A percentile compares a stretch with the other conserved stretches of the same genome.
phyloP scores from a whole-genome alignment of 1,140 invertebrate genomes.

The Radopholus similis region DNA sequence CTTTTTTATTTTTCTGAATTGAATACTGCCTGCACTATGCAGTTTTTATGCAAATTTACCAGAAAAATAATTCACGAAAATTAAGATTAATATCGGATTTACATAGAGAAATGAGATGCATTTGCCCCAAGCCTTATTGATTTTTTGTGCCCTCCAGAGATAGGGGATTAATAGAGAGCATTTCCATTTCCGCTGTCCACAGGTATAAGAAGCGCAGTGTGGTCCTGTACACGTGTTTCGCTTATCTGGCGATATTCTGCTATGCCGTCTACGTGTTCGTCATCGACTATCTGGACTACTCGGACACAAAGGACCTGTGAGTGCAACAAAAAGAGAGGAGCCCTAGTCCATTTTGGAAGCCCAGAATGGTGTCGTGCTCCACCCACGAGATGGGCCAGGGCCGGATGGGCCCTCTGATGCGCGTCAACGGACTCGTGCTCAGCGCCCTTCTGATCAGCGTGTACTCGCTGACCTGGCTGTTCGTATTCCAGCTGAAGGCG shows the following conservation, averaged over 20 bases:
- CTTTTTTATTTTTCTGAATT: no score
- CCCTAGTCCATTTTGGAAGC: neutral
- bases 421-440: neutral
- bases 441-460: neutral
- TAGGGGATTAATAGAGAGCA: no score
- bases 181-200: no score
- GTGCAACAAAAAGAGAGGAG: neutral
- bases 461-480: neutral
- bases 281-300: neutral
- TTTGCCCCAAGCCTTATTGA: no score
- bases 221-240: no score
- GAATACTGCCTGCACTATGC: no score
- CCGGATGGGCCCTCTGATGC: neutral
- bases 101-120: no score
- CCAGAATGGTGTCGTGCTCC: neutral
- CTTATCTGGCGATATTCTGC: neutral
- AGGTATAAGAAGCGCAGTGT: no score
- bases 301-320: neutral
- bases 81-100: no score
- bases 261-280: neutral
- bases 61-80: no score
- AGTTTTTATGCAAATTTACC: no score
- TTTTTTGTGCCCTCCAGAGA: no score
- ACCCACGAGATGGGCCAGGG: neutral
- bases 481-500: neutral